Percentiles rank a stretch among this genome's conserved stretches.
These are phyloP conservation scores for Maconellicoccus hirsutus DNA, from an alignment of 1,140 invertebrate species.

Conservation along the genomic window DNA sequence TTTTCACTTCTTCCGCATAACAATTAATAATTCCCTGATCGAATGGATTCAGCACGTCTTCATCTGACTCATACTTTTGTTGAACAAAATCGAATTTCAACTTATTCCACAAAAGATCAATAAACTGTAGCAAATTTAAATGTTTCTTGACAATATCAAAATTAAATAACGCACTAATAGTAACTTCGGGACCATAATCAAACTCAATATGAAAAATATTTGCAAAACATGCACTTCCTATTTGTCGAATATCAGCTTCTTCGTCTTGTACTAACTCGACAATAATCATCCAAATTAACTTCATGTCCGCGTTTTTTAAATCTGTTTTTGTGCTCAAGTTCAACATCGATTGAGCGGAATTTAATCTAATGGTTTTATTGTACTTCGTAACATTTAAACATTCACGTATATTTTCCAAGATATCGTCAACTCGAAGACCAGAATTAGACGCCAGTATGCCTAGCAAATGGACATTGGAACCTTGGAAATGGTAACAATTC, in stretches of 20 bases:
- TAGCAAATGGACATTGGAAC: neutral
- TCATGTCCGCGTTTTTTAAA: neutral
- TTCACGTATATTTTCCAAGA: neutral
- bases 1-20: neutral
- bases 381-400: neutral
- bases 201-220: neutral
- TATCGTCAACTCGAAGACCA: neutral
- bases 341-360: neutral
- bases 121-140: neutral
- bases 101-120: neutral
- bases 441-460: neutral
- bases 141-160: neutral
- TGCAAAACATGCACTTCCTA: neutral
- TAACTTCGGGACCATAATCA: neutral
- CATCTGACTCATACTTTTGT: neutral
- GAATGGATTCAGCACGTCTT: neutral
- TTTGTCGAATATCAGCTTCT: neutral
- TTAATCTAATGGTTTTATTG: neutral
- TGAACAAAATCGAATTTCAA: neutral
- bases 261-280: conserved; percentile 1
- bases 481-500: neutral
- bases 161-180: neutral
- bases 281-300: neutral
- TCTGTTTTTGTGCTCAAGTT: neutral
- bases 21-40: neutral